These are phyloP conservation scores for Bombyx mandarina DNA, from an alignment of 1,140 invertebrate genomes.

Conservation along the genomic window DNA sequence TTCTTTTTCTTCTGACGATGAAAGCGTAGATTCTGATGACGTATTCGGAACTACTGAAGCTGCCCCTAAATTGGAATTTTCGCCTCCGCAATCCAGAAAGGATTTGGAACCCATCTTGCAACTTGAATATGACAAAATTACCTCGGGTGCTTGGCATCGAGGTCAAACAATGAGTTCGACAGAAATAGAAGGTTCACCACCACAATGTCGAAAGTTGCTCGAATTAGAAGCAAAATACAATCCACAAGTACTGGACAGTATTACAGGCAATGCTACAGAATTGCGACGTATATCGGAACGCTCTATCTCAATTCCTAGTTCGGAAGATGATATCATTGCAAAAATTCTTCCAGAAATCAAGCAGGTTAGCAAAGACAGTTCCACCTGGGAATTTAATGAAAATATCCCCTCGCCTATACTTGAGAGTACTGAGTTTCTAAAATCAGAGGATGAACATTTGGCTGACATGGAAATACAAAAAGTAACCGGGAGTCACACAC, in stretches of 20 bases:
- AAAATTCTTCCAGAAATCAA: conserved; percentile 66
- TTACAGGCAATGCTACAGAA: conserved; percentile 73
- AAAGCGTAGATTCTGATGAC: conserved; percentile 80
- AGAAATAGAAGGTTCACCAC: conserved; percentile 79
- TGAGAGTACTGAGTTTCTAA: conserved; percentile 73
- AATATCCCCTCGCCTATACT: conserved; percentile 74
- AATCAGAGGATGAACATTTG: conserved; percentile 72
- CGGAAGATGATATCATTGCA: conserved; percentile 74
- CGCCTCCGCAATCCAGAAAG: conserved; percentile 78
- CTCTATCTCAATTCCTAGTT: conserved; percentile 79
- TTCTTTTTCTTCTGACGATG: conserved; percentile 80
- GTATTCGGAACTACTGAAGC: conserved; percentile 80
- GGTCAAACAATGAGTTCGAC: conserved; percentile 82
- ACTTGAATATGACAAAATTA: conserved; percentile 77
- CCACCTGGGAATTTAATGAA: conserved; percentile 75
- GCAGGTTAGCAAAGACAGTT: conserved; percentile 63
- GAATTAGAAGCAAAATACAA: conserved; percentile 74
- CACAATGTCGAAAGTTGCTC: conserved; percentile 73
- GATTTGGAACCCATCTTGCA: conserved; percentile 80
- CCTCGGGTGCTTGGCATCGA: conserved; percentile 75
- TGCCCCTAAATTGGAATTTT: conserved; percentile 78
- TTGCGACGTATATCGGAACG: conserved; percentile 77
- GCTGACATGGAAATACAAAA: conserved; percentile 68
- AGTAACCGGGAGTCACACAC: conserved; percentile 45
- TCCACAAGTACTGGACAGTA: conserved; percentile 73